phyloP scores from a whole-genome alignment of 2,113 vertebrate genomes.

The Paraplagusia blochii region DNA sequence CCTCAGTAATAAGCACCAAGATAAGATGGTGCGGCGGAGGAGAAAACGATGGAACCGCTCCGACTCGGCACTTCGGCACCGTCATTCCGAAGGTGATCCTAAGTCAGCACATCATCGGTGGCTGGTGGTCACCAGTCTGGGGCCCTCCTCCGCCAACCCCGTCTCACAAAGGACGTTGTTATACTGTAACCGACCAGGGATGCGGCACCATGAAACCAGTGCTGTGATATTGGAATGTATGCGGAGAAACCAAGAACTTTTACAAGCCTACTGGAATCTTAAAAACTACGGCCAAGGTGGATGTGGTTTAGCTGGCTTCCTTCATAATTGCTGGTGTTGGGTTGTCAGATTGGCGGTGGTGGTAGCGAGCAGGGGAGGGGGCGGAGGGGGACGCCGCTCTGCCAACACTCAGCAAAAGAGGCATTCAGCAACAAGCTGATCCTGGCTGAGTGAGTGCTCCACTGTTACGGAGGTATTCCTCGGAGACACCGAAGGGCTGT shows the following conservation, averaged over 20 bases:
- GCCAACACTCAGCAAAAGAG: constrained; percentile 68
- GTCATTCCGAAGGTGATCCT: constrained; percentile 23
- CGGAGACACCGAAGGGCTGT: constrained; percentile 16
- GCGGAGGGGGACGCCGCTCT: constrained; percentile 28
- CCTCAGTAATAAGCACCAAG: constrained; percentile 47
- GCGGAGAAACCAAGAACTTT: constrained; percentile 65
- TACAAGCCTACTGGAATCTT: constrained; percentile 72
- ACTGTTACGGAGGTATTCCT: constrained; percentile 37
- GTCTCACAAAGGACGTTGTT: constrained; percentile 55
- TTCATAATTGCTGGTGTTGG: constrained; percentile 79
- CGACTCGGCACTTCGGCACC: constrained; percentile 6
- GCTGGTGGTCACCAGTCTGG: constrained; percentile 32
- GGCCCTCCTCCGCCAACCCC: constrained; percentile 29
- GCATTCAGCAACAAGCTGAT: constrained; percentile 57
- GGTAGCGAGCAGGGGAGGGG: constrained; percentile 38
- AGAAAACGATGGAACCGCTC: constrained; percentile 37
- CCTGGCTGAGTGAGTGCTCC: constrained; percentile 49
- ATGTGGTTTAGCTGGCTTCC: constrained; percentile 78
- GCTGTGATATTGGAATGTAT: constrained; percentile 68
- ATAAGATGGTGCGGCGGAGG: constrained; percentile 22
- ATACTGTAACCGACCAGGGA: constrained; percentile 41
- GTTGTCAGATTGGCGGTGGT: constrained; percentile 71
- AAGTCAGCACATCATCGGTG: constrained; percentile 33
- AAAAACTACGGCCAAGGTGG: constrained; percentile 74
- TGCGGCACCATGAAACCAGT: constrained; percentile 48